Percentiles rank a stretch among this genome's conserved stretches.
Conservation (phyloP, 2,888 invertebrate species). For the Glyphotaelius pellucidus region DNA sequence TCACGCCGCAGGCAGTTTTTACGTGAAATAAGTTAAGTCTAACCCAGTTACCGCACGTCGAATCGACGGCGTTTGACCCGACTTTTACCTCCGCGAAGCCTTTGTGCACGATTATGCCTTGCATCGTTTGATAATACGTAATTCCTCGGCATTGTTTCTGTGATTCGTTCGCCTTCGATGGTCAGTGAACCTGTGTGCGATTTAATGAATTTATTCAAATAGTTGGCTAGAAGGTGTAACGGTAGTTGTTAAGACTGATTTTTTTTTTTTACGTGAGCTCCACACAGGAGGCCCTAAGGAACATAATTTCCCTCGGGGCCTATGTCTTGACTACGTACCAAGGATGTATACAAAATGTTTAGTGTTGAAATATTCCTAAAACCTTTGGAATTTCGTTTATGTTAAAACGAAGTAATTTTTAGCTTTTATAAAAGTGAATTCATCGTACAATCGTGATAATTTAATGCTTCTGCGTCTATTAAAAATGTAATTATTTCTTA, state of each 20-base stretch:
- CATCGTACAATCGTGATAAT: neutral
- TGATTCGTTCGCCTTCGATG: neutral
- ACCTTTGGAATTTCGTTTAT: too few species aligned
- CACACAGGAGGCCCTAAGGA: too few species aligned
- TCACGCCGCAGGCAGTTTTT: neutral
- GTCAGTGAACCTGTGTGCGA: neutral
- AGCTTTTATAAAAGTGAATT: too few species aligned
- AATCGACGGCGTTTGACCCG: neutral
- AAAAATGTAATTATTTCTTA: neutral
- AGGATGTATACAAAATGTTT: too few species aligned
- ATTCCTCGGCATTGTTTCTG: constrained; percentile 10
- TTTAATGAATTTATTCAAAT: neutral
- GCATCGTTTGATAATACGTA: constrained; percentile 32
- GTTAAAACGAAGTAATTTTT: too few species aligned
- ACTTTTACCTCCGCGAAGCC: constrained; percentile 34
- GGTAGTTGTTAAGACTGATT: neutral
- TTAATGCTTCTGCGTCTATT: neutral
- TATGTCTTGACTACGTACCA: too few species aligned
- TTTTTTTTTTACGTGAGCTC: too few species aligned
- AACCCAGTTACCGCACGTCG: neutral
- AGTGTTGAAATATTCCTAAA: too few species aligned
- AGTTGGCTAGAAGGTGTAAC: too few species aligned
- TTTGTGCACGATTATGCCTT: neutral
- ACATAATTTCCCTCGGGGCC: too few species aligned
- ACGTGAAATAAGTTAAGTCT: neutral